Evolutionary conservation across 2,797 vertebrate species (phyloP), one percentile per base, ranked within the genome.

Genomic region (Leptatherina wallacei): DNA sequence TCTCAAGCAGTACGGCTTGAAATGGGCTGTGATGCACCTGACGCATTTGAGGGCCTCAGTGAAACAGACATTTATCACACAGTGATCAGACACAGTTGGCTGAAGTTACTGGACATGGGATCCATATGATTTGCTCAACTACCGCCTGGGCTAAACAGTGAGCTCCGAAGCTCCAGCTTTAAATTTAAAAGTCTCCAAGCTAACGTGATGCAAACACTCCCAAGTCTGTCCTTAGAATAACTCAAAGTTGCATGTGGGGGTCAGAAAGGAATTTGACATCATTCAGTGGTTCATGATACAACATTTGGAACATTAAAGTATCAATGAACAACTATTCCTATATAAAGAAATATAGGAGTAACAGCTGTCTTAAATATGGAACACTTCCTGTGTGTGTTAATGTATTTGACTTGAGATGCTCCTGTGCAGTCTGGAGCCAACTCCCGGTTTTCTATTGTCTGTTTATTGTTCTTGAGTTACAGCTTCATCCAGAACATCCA

Each of bases 51-150:
- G 78, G 81, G 75, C 63, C 74, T 77, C 70, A 24, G 65, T 62
- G 85, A 86, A 88, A 88, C 82, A 80, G 81, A 86, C 78, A 77
- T 86, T 85, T 68, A 77, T 88, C 88, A 84, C 78, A 57, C n/a
- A 63, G 75, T 75, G 77, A 88, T 89, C 87, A 72, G 81, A 85
- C 70, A 75, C 83, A 83, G 81, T 76, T 87, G 75, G 82, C 47
- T 78, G 64, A 81, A 79, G 80, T 73, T 78, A 65, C 78, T 55
- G 83, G 84, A 88, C 89, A 73, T 61, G 73, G 30, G 62, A 63
- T 73, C 67, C 61, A 65, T 55, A 54, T 79, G 81, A 85, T 78
- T 88, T 62, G 69, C 61, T 47, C 24, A 82, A 65, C 71, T 30
- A 33, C 32, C 5, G 16, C 57, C 73, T 47, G 42, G 52, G 18